Base-by-base conservation (phyloP, 1,140 invertebrate genomes). In the Spodoptera litura region DNA sequence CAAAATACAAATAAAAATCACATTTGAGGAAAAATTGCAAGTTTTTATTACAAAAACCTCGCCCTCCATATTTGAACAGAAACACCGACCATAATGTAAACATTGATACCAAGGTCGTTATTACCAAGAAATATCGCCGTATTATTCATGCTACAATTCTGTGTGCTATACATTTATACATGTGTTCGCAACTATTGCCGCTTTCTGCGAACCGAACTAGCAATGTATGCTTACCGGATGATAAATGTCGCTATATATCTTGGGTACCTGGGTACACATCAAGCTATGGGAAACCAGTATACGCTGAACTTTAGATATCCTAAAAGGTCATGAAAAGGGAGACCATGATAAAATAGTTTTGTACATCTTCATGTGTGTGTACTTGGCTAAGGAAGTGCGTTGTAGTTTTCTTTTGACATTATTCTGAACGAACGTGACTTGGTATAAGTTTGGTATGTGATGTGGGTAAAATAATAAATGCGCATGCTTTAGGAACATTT, bases 81-180 rank as follows among this genome's bases (percentile, higher is more conserved):
- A 58, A 20, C 71, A 15, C 12, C 15, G 20, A 3, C 31, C 31
- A 38, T 74, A 59, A 74, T 71, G 68, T 71, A 71, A 74, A 74
- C 71, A 61, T 74, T 74, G 71, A 74, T 74, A 74, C 71, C 35
- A 74, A 74, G 56, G 56, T 74, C 56, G 71, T 74, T 74, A 74
- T 74, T 74, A 74, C 71, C 5, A 31, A 74, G 71, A 74, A 74
- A 74, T 74, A 74, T 61, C 15, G 56, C 38, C 11, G 12, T 61
- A 74, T 74, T 74, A 74, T 74, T 74, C 56, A 59, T 74, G 38
- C 49, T 70, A 70, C 66, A 9, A 53, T 70, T 70, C 66, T 4
- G 25, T 51, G 11, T 38, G 8, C 5, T 73, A 59, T 49, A 59
- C 56, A 74, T 61, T 51, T 74, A 61, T 74, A 61, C 35, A 61